phyloP scores from a whole-genome alignment of 2,888 invertebrate species.

The Venusia cambrica region DNA sequence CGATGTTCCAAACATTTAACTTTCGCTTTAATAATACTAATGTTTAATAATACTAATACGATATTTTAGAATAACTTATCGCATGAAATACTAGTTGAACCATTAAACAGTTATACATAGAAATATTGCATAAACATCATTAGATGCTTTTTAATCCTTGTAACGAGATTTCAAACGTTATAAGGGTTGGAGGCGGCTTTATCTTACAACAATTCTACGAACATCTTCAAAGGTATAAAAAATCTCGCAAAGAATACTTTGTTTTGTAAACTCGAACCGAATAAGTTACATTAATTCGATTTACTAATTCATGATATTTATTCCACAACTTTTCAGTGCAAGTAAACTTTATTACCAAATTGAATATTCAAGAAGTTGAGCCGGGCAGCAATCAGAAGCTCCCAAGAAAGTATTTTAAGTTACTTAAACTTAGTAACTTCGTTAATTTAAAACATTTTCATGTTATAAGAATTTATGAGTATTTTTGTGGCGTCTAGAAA shows the following conservation, averaged over 20 bases:
- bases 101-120: too few relatives aligned
- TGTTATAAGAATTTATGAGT: constrained; percentile 2
- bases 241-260: constrained; percentile 1
- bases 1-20: too few relatives aligned
- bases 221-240: constrained; percentile 2
- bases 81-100: too few relatives aligned
- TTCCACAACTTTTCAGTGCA: constrained; percentile 26
- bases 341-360: constrained; percentile 36
- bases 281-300: constrained; percentile 9
- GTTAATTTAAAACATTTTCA: constrained; percentile 24
- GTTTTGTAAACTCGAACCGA: constrained; percentile 2
- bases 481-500: too few relatives aligned
- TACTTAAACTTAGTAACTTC: constrained; percentile 20
- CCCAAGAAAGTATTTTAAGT: constrained; percentile 24
- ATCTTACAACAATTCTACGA: constrained; percentile 5
- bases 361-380: constrained; percentile 37
- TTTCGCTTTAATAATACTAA: too few relatives aligned
- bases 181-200: too few relatives aligned
- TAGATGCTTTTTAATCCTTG: too few relatives aligned
- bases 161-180: too few relatives aligned
- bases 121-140: too few relatives aligned
- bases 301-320: constrained; percentile 33
- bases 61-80: too few relatives aligned
- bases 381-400: constrained; percentile 32
- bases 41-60: too few relatives aligned